These are phyloP conservation scores for Ctenosaura bakeri DNA, from an alignment of 2,797 vertebrate genomes.

Conservation along the genomic window DNA sequence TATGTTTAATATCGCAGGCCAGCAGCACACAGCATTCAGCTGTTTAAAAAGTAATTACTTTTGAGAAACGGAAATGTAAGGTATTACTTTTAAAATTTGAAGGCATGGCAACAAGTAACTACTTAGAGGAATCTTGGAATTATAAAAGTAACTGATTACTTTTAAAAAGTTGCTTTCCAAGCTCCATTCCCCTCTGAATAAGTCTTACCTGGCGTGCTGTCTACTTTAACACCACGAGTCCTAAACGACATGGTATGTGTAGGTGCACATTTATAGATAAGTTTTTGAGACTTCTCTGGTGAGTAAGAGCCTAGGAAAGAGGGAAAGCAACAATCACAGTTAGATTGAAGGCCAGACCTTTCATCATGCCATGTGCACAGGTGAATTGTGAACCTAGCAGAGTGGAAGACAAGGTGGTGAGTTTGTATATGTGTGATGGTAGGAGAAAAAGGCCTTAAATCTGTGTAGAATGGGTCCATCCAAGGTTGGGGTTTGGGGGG, in stretches of 20 bases:
- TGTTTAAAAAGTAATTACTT: not conserved
- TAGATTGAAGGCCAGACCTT: not conserved
- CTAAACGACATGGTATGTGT: constrained; percentile 70
- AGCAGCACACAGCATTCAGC: too few species aligned
- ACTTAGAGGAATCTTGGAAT: not conserved
- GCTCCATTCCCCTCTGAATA: not conserved
- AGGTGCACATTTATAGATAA: constrained; percentile 59
- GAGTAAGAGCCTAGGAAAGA: constrained; percentile 68
- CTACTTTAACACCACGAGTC: constrained; percentile 57
- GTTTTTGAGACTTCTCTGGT: constrained; percentile 66
- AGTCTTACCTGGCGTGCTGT: constrained; percentile 69
- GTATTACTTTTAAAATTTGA: not conserved
- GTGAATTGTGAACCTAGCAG: too few species aligned
- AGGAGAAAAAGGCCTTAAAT: not conserved
- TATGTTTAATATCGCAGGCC: not conserved
- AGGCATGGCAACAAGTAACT: not conserved
- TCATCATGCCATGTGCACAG: too few species aligned
- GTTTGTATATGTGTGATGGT: not conserved
- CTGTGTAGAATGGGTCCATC: too few species aligned
- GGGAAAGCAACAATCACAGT: not conserved
- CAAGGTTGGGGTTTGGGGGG: too few species aligned
- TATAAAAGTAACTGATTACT: not conserved
- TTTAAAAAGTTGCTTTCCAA: not conserved
- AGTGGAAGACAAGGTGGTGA: too few species aligned
- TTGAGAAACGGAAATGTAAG: not conserved